These are phyloP conservation scores for Pseudomugil gertrudae DNA, from an alignment of 2,797 vertebrate genomes.

Conservation along the genomic window DNA sequence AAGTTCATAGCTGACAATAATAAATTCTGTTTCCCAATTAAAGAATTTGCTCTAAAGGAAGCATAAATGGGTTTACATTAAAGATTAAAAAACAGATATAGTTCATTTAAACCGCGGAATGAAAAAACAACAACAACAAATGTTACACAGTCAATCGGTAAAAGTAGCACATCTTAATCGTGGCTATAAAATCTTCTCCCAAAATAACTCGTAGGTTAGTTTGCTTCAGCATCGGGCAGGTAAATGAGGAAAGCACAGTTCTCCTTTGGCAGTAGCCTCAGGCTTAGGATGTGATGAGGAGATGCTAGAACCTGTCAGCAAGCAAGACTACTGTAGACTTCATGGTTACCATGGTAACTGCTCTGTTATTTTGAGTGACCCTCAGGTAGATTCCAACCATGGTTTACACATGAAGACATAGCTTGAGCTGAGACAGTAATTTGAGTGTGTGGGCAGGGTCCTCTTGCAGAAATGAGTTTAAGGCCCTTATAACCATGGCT, in stretches of 20 bases:
- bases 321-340: not conserved
- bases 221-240: not conserved
- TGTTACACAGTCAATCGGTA: not conserved
- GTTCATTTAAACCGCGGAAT: not conserved
- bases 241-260: not conserved
- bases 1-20: too few relatives aligned
- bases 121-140: not conserved
- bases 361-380: not conserved
- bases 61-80: not conserved
- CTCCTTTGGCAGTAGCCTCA: not conserved
- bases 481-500: too few relatives aligned
- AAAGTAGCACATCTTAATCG: not conserved
- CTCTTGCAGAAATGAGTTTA: not conserved
- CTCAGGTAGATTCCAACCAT: not conserved
- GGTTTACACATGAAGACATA: not conserved
- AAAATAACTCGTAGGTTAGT: not conserved
- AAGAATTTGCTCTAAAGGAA: too few relatives aligned
- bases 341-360: slow-evolving; percentile 2
- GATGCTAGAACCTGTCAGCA: not conserved
- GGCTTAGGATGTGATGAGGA: slow-evolving; percentile 1
- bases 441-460: not conserved
- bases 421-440: not conserved
- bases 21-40: too few relatives aligned
- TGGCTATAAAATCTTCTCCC: not conserved
- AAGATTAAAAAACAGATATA: not conserved